phyloP scores from a whole-genome alignment of 2,113 vertebrate species.

The Eonycteris spelaea region DNA sequence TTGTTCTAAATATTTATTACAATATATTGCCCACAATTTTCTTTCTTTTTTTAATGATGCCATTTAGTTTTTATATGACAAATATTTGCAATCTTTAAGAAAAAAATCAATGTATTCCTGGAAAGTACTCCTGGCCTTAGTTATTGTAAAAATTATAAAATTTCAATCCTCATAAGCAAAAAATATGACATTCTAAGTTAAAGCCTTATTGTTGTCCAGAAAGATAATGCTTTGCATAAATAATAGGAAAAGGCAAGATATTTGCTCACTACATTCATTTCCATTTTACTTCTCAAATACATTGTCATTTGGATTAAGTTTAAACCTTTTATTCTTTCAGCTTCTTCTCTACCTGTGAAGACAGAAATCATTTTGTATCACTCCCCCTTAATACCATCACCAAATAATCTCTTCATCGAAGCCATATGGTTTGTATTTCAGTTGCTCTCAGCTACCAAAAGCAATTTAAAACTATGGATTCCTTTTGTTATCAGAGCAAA shows the following conservation, averaged over 20 bases:
- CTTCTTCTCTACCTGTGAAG: background rate
- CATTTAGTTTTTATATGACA: conserved; percentile 26
- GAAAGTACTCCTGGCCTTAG: background rate
- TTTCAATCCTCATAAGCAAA: conserved; percentile 56
- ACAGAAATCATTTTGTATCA: background rate
- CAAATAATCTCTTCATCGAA: background rate
- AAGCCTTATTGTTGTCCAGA: conserved; percentile 49
- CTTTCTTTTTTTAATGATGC: background rate
- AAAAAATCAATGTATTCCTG: conserved; percentile 9
- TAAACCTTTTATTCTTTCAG: background rate
- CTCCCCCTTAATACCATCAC: background rate
- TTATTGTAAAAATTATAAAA: conserved; percentile 52
- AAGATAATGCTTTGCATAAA: conserved; percentile 15
- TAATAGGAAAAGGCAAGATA: conserved; percentile 46
- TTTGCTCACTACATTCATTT: conserved; percentile 44
- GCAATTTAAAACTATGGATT: background rate
- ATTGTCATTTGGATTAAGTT: conserved; percentile 35
- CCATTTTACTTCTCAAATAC: conserved; percentile 13
- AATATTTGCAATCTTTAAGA: background rate
- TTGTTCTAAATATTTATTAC: conserved; percentile 24
- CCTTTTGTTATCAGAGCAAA: background rate
- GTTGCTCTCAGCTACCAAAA: background rate
- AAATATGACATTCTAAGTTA: conserved; percentile 38
- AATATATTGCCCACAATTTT: background rate
- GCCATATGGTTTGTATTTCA: background rate